A percentile compares a stretch with the other conserved stretches of the same genome.
Evolutionary conservation across 2,113 vertebrate species (phyloP).

Genomic region (Scomber scombrus): DNA sequence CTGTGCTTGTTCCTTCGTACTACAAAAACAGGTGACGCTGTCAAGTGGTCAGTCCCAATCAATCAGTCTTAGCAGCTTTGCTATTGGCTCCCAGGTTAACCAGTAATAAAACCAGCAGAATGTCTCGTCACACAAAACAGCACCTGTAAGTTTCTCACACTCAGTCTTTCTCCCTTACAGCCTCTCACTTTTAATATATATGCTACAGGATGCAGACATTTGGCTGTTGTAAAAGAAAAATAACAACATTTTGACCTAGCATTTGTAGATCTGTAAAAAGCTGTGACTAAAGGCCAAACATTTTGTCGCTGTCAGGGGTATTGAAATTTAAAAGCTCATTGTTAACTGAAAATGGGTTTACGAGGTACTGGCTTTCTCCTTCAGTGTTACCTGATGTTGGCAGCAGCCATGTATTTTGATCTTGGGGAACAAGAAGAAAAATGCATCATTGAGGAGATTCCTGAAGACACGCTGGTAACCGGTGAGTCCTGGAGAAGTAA

Average conservation of each 20-base stretch:
- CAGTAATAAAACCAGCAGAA: slow-evolving; percentile 55
- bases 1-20: neutral
- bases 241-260: neutral
- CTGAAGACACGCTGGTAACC: slow-evolving; percentile 87
- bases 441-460: slow-evolving; percentile 93
- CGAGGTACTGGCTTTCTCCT: slow-evolving; percentile 68
- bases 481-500: slow-evolving; percentile 82
- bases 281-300: slow-evolving; percentile 13
- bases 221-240: neutral
- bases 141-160: slow-evolving; percentile 84
- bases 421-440: slow-evolving; percentile 90
- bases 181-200: neutral
- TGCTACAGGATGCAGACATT: neutral
- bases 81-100: slow-evolving; percentile 60
- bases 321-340: slow-evolving; percentile 29
- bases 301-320: slow-evolving; percentile 19
- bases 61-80: slow-evolving; percentile 44
- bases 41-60: neutral
- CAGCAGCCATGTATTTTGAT: slow-evolving; percentile 91
- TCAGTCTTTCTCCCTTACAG: neutral
- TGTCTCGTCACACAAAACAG: slow-evolving; percentile 63
- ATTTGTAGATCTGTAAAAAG: slow-evolving; percentile 15
- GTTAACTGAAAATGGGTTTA: slow-evolving; percentile 59
- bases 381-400: slow-evolving; percentile 78
- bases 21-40: neutral